phyloP scores from a whole-genome alignment of 2,888 invertebrate genomes.

The Drosophila tripunctata region DNA sequence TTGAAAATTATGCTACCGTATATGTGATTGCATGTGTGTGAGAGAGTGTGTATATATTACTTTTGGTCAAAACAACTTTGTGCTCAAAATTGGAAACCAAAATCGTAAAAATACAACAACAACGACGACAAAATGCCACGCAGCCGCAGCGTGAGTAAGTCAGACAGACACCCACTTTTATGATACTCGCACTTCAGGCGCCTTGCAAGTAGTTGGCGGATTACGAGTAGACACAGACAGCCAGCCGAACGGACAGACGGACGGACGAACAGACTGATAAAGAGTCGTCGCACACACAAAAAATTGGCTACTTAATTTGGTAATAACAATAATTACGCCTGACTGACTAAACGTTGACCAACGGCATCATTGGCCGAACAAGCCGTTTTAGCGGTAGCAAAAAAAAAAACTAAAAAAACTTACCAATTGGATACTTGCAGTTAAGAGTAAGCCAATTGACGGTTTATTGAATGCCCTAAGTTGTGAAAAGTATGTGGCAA shows the following conservation, averaged over 20 bases:
- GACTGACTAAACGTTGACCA: constrained; percentile 77
- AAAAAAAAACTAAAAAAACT: background rate
- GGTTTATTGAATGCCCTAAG: constrained; percentile 53
- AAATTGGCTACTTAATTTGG: constrained; percentile 79
- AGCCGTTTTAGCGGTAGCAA: background rate
- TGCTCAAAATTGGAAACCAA: constrained; percentile 69
- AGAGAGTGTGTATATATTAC: constrained; percentile 28
- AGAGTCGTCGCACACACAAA: constrained; percentile 56
- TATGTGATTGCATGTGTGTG: constrained; percentile 7
- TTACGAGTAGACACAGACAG: constrained; percentile 47
- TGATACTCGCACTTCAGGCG: constrained; percentile 52
- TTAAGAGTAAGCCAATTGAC: constrained; percentile 57
- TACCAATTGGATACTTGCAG: constrained; percentile 57
- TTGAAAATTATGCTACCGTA: constrained; percentile 71
- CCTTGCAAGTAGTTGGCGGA: constrained; percentile 63
- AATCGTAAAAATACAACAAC: constrained; percentile 51
- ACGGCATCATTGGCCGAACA: constrained; percentile 49
- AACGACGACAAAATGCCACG: constrained; percentile 39
- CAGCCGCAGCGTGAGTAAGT: constrained; percentile 65
- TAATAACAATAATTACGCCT: constrained; percentile 79
- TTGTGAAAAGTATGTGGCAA: constrained; percentile 3
- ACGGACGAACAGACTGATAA: constrained; percentile 53
- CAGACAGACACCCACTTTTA: constrained; percentile 58
- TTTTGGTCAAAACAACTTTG: constrained; percentile 78
- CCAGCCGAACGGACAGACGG: background rate